Base-by-base conservation (phyloP, 2,113 vertebrate genomes). In the Thymallus thymallus region DNA sequence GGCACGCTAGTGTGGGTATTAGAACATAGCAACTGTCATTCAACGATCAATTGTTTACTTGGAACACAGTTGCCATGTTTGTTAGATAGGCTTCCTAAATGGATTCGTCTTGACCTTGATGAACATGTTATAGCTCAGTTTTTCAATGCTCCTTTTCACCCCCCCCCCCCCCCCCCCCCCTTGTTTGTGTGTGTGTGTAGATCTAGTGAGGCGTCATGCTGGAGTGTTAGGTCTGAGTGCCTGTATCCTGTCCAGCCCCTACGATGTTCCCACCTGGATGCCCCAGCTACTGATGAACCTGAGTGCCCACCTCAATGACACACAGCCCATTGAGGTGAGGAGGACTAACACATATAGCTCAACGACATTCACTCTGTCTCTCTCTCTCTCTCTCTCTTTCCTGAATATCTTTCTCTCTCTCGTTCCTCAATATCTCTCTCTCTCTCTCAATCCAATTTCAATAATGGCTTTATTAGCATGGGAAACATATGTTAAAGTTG, bases 201-300 rank as follows among this genome's bases (percentile, higher is more conserved):
- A 98, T 80, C 80, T 99, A 84, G 95, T 99, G 41, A 94, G 92
- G 6, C 96, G 97, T 23, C 97, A 99, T 2, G 97, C 97, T 0
- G 97, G 97, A 0, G 97, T 99, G n/a, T 93, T 99, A 0, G 97
- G 97, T 68, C 90, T 99, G 26, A 98, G 97, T 1, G 97, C 97
- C 0, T 99, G 97, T 72, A 95, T 99, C 80, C 93, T 99, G 35
- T 98, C 97, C 48, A 98, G 96, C 69, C 97, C 97, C 0, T 99
- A 99, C 0, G 95, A 98, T 13, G 97, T 99, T 6, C 97, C 97
- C 71, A 97, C 94, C 66, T 99, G 97, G 97, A 98, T 99, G 97
- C 97, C 97, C 26, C 96, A 98, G 85, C 95, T 99, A 29, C 85
- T 99, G 65, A 98, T 99, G 96, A 95, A 98, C 85, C 94, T 99